Percentiles rank a stretch among this genome's conserved stretches.
phyloP scores from a whole-genome alignment of 2,113 vertebrate species.

The Plecotus auritus region DNA sequence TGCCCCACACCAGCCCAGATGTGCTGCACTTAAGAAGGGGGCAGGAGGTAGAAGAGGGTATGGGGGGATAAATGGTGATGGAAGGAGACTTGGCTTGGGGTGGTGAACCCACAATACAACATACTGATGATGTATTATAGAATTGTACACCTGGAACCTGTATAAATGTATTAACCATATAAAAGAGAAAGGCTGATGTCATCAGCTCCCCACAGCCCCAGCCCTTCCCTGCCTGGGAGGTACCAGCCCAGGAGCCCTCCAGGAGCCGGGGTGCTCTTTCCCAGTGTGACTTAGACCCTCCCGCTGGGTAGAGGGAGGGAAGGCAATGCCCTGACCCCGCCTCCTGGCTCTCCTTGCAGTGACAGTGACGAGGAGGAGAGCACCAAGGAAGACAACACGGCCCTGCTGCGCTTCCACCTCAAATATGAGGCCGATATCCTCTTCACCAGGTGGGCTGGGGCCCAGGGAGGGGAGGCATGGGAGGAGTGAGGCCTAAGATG shows the following conservation, averaged over 20 bases:
- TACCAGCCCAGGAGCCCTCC: background rate
- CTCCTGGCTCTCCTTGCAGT: conserved; percentile 70
- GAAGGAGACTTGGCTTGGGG: background rate
- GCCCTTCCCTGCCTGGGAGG: background rate
- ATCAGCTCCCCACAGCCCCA: background rate
- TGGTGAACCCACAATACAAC: background rate
- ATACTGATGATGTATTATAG: background rate
- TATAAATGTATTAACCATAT: background rate
- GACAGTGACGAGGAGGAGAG: conserved; percentile 86
- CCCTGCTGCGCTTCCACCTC: conserved; percentile 84
- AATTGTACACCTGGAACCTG: background rate
- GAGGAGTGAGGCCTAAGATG: background rate
- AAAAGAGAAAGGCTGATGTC: background rate
- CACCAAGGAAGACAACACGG: conserved; percentile 87
- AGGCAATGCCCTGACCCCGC: background rate
- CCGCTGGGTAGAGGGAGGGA: background rate
- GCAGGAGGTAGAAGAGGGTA: background rate
- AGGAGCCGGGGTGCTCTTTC: too few relatives aligned
- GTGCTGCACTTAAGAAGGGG: background rate
- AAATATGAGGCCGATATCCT: conserved; percentile 92
- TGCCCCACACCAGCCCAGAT: too few relatives aligned
- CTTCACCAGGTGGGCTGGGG: conserved; percentile 88
- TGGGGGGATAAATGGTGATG: too few relatives aligned
- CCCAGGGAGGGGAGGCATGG: accelerated
- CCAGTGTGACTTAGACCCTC: background rate